phyloP scores from a whole-genome alignment of 2,797 vertebrate genomes.

The Sebastes trivittatus region DNA sequence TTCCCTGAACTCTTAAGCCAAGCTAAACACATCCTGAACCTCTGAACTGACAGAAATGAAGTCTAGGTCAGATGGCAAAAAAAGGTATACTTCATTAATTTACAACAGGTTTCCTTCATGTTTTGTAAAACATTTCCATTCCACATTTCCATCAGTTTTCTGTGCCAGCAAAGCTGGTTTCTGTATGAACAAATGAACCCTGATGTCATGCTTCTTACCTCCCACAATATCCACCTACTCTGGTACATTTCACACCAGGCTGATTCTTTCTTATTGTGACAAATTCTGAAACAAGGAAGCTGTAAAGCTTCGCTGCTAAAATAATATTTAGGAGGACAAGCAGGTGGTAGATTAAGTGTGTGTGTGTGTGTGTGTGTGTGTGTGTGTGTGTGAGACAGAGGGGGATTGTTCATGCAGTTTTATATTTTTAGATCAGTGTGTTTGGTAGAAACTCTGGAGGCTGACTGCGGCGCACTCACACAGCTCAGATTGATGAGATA shows the following conservation, averaged over 20 bases:
- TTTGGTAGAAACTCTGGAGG: conserved; percentile 21
- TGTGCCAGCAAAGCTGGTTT: not conserved
- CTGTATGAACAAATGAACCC: conserved; percentile 10
- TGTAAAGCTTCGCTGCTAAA: conserved; percentile 5
- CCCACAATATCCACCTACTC: conserved; percentile 8
- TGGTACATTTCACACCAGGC: not conserved
- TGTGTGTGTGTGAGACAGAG: not conserved
- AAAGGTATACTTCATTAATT: too few relatives aligned
- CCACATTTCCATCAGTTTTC: not conserved
- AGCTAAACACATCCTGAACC: too few relatives aligned
- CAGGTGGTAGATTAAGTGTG: not conserved
- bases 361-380: not conserved
- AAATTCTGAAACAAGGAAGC: conserved; percentile 14
- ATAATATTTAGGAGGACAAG: conserved; percentile 32
- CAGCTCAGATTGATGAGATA: conserved; percentile 27
- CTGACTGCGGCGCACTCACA: not conserved
- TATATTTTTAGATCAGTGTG: conserved; percentile 34
- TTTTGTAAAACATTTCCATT: not conserved
- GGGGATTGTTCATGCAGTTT: conserved; percentile 2
- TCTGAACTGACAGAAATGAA: too few relatives aligned
- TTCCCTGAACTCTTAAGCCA: too few relatives aligned
- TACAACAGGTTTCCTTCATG: too few relatives aligned
- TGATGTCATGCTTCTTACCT: not conserved
- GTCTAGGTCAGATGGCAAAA: too few relatives aligned
- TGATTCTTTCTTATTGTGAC: not conserved